A percentile compares a stretch with the other conserved stretches of the same genome.
Conservation (phyloP, 1,140 invertebrate genomes). For the Whitmania pigra region DNA sequence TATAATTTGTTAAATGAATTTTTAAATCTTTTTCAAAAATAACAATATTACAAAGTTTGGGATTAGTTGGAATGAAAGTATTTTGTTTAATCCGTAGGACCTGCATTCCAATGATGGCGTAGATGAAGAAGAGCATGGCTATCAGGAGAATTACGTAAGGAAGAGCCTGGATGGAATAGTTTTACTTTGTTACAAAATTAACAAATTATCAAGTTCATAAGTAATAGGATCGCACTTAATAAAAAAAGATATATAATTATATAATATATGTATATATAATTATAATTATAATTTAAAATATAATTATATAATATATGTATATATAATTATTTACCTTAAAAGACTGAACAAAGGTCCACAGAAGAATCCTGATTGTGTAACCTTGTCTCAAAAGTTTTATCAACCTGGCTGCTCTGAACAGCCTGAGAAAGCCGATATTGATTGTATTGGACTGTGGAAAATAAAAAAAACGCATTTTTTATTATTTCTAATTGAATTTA, state of each 20-base stretch:
- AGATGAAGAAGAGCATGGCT: conserved; percentile 99
- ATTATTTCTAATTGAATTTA: too few species aligned
- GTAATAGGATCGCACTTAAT: too few species aligned
- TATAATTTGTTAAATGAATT: too few species aligned
- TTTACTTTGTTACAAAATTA: background rate
- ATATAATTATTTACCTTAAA: conserved; percentile 55
- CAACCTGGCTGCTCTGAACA: conserved; percentile 95
- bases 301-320: too few species aligned
- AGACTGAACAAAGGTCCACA: conserved; percentile 99
- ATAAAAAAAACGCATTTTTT: too few species aligned
- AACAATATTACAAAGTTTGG: background rate
- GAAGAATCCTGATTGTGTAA: conserved; percentile 95
- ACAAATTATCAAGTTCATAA: too few species aligned
- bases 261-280: too few species aligned
- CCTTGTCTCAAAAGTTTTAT: conserved; percentile 98
- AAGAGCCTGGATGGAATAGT: conserved; percentile 62
- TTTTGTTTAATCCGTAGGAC: conserved; percentile 47
- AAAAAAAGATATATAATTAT: too few species aligned
- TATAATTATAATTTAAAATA: too few species aligned
- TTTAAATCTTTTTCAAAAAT: too few species aligned
- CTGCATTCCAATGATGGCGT: conserved; percentile 99
- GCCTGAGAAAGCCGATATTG: conserved; percentile 91
- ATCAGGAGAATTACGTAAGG: conserved; percentile 99
- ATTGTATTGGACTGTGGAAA: conserved; percentile 37
- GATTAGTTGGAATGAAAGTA: background rate